Conservation (phyloP, 1,140 invertebrate genomes). For the Tenebrio molitor region DNA sequence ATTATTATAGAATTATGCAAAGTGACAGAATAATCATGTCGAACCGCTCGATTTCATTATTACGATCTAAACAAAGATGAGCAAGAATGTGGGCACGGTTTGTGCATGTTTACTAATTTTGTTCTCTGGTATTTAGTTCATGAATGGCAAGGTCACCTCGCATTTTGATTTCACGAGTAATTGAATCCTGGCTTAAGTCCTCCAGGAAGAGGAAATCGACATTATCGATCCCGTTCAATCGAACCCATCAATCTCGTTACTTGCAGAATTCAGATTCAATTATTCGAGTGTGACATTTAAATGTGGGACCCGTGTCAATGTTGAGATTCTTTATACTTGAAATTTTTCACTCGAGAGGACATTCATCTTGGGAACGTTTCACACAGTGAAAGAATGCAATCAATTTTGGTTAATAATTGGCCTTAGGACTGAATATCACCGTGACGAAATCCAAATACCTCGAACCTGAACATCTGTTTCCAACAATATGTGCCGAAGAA, state of each 20-base stretch:
- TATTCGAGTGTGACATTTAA: slow-evolving; percentile 16
- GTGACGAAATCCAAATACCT: neutral
- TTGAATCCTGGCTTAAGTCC: neutral
- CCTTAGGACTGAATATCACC: neutral
- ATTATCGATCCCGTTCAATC: slow-evolving; percentile 8
- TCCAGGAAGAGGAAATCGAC: slow-evolving; percentile 1
- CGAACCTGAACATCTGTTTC: neutral
- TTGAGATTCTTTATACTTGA: neutral
- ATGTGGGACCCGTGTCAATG: neutral
- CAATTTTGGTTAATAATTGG: neutral
- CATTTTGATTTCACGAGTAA: slow-evolving; percentile 15
- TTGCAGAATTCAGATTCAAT: slow-evolving; percentile 6
- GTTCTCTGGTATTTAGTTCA: slow-evolving; percentile 35
- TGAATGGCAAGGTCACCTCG: slow-evolving; percentile 32
- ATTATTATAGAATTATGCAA: slow-evolving; percentile 22
- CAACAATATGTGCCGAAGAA: neutral
- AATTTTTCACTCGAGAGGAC: neutral
- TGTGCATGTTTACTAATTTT: slow-evolving; percentile 38
- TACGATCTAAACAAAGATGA: slow-evolving; percentile 26
- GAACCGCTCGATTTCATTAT: slow-evolving; percentile 12
- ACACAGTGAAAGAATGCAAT: neutral
- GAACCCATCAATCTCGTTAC: neutral
- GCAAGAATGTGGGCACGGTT: slow-evolving; percentile 32
- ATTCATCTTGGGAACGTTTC: neutral
- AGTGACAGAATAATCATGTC: slow-evolving; percentile 30